Percentiles rank a stretch among this genome's conserved stretches.
These are phyloP conservation scores for Sycophila texana DNA, from an alignment of 2,888 invertebrate species.

Conservation along the genomic window DNA sequence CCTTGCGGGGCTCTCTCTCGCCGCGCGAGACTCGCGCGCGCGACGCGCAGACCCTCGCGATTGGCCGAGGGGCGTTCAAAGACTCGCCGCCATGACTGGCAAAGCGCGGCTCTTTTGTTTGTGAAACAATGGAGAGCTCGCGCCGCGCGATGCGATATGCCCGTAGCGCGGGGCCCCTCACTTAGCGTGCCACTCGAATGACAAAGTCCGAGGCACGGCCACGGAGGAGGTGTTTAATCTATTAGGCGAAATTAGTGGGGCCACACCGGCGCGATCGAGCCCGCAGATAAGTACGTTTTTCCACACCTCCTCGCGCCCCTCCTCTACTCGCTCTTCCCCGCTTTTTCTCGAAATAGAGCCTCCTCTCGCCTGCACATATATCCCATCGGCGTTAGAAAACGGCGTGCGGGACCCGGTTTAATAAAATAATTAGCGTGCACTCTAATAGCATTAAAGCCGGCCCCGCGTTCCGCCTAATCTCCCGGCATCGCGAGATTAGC, in stretches of 20 bases:
- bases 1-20: background rate
- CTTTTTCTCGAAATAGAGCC: background rate
- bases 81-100: constrained; percentile 74
- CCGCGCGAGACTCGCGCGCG: constrained; percentile 31
- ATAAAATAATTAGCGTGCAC: constrained; percentile 39
- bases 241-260: constrained; percentile 71
- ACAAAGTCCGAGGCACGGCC: constrained; percentile 64
- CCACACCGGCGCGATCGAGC: constrained; percentile 40
- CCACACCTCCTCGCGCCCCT: background rate
- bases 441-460: constrained; percentile 33
- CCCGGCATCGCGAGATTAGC: background rate
- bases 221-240: constrained; percentile 66
- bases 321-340: background rate
- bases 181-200: constrained; percentile 71
- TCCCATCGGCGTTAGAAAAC: background rate
- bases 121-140: constrained; percentile 73
- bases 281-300: constrained; percentile 6
- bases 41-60: constrained; percentile 58
- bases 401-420: constrained; percentile 4
- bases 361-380: background rate
- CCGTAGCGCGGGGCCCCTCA: constrained; percentile 61
- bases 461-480: constrained; percentile 20
- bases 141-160: constrained; percentile 53
- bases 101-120: constrained; percentile 73
- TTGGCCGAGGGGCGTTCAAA: constrained; percentile 74